phyloP scores from a whole-genome alignment of 2,888 invertebrate genomes.

The Thelaira solivaga region DNA sequence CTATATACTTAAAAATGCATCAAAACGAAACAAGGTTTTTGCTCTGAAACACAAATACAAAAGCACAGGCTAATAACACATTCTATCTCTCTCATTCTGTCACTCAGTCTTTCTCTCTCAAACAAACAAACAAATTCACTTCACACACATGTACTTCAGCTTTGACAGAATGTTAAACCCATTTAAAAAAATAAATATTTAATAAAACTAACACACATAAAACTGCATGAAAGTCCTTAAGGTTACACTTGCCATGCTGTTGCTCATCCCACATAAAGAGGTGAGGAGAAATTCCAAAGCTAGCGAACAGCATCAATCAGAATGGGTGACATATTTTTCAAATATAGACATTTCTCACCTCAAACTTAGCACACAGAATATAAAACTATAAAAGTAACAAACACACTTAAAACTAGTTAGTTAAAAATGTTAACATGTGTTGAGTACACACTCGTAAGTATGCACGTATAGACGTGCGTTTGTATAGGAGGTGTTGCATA shows the following conservation, averaged over 20 bases:
- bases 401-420: background rate
- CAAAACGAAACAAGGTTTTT: conserved; percentile 18
- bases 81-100: no score
- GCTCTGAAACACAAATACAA: conserved; percentile 22
- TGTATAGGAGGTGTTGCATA: no score
- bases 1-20: conserved; percentile 12
- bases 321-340: background rate
- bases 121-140: no score
- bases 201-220: no score
- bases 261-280: no score
- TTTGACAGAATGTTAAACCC: no score
- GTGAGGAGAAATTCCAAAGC: no score
- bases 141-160: no score
- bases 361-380: conserved; percentile 6
- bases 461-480: no score
- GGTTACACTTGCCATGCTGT: conserved; percentile 12
- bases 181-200: no score
- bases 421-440: background rate
- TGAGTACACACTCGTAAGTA: background rate
- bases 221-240: background rate
- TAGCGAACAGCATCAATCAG: background rate
- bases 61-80: background rate
- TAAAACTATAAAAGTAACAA: background rate
- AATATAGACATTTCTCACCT: conserved; percentile 38
- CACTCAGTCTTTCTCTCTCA: no score